Evolutionary conservation across 2,888 invertebrate species (phyloP).

Genomic region (Allolobophora icterica): DNA sequence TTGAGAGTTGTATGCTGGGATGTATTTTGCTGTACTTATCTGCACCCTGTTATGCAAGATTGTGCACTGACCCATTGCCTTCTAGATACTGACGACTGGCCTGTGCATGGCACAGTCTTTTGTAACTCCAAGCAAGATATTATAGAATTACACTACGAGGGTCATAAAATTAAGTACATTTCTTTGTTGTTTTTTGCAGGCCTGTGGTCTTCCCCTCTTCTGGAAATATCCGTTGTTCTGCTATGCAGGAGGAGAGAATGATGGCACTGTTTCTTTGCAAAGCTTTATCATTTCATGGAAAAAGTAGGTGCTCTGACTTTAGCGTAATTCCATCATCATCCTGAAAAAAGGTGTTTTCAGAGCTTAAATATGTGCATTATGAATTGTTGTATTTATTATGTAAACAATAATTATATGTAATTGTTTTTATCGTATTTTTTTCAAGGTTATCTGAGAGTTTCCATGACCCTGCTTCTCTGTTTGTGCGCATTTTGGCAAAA

Average conservation of each 20-base stretch:
- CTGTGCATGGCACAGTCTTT: too few relatives aligned
- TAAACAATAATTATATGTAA: background rate
- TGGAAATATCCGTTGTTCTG: background rate
- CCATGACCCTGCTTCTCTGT: slow-evolving; percentile 87
- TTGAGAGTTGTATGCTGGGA: too few relatives aligned
- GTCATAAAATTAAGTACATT: background rate
- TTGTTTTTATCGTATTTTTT: background rate
- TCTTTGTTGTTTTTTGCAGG: background rate
- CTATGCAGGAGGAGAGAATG: background rate
- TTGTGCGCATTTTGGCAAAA: slow-evolving; percentile 81
- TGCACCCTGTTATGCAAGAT: too few relatives aligned
- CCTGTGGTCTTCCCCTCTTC: background rate
- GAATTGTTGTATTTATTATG: too few relatives aligned
- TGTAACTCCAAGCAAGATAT: too few relatives aligned
- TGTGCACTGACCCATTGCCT: too few relatives aligned
- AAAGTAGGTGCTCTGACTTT: background rate
- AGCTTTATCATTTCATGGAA: background rate
- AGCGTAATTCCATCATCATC: background rate
- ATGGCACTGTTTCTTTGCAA: background rate
- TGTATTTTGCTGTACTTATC: too few relatives aligned
- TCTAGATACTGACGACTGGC: too few relatives aligned
- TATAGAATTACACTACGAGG: too few relatives aligned
- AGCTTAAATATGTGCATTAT: too few relatives aligned
- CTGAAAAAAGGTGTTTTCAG: background rate
- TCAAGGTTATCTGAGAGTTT: slow-evolving; percentile 80